Percentiles rank a stretch among this genome's conserved stretches.
Evolutionary conservation across 1,140 invertebrate genomes (phyloP).

Genomic region (Drosophila kikkawai): DNA sequence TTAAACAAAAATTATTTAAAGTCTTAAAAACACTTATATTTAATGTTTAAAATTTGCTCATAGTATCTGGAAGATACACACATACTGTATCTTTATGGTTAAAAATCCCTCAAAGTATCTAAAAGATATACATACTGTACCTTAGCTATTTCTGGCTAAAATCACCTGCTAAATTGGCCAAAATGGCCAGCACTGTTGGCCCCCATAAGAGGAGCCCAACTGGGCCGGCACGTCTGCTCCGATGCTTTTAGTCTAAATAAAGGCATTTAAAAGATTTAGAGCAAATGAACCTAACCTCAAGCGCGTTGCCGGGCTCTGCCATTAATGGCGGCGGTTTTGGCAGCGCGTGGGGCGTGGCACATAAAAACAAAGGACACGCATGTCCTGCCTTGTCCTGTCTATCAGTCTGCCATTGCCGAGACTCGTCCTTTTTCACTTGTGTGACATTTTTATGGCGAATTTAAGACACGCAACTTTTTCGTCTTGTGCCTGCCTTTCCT

Average conservation of each 20-base stretch:
- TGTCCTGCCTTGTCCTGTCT: constrained; percentile 61
- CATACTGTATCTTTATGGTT: too few relatives aligned
- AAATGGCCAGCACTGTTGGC: background rate
- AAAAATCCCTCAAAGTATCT: too few relatives aligned
- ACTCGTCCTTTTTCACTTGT: constrained; percentile 43
- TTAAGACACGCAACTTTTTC: constrained; percentile 79
- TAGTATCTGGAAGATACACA: too few relatives aligned
- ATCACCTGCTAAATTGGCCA: background rate
- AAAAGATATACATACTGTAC: background rate
- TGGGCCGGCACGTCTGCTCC: constrained; percentile 23
- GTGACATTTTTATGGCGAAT: constrained; percentile 82
- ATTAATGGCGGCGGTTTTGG: constrained; percentile 48
- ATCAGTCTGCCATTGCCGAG: constrained; percentile 37
- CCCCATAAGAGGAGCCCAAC: constrained; percentile 5
- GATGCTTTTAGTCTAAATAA: constrained; percentile 81
- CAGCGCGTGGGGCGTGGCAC: constrained; percentile 59
- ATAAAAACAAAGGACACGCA: constrained; percentile 82
- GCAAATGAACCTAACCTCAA: constrained; percentile 82
- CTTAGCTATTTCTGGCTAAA: background rate
- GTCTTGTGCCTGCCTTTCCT: background rate
- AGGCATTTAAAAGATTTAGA: constrained; percentile 83
- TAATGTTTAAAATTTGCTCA: fast-evolving
- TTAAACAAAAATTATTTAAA: too few relatives aligned
- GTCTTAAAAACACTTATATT: too few relatives aligned
- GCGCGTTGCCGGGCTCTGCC: constrained; percentile 43